Conservation (phyloP, 1,140 invertebrate genomes). For the Drosophila seguyi region DNA sequence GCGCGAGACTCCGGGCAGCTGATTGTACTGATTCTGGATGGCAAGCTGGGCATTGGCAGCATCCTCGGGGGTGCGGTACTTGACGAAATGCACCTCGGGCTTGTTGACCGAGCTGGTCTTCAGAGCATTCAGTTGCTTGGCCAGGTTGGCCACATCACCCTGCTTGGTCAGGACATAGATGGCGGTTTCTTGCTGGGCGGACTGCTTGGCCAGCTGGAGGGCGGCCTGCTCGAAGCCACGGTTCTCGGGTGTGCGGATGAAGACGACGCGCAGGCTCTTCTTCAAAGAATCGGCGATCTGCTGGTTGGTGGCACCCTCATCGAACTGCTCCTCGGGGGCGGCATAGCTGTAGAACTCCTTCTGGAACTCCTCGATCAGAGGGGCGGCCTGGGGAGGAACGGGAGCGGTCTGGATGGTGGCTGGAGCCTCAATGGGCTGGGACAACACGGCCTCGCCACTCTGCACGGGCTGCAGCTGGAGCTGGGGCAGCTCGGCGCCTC, state of each 20-base stretch:
- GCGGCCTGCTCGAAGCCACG: conserved; percentile 87
- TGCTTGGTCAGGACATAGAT: conserved; percentile 93
- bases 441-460: conserved; percentile 67
- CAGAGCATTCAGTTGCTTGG: conserved; percentile 65
- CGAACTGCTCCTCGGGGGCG: conserved; percentile 76
- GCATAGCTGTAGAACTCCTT: conserved; percentile 78
- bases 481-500: conserved; percentile 21
- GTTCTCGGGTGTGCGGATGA: conserved; percentile 91
- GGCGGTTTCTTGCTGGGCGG: conserved; percentile 87
- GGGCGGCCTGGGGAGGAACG: conserved; percentile 37
- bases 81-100: conserved; percentile 76
- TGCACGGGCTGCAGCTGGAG: conserved; percentile 30
- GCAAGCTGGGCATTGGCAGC: conserved; percentile 69
- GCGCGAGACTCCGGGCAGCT: conserved; percentile 66
- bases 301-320: conserved; percentile 59
- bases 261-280: conserved; percentile 94
- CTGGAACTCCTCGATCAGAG: conserved; percentile 64
- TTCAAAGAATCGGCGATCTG: conserved; percentile 86
- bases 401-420: conserved; percentile 6
- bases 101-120: conserved; percentile 66
- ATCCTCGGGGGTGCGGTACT: conserved; percentile 74
- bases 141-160: conserved; percentile 63
- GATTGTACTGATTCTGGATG: conserved; percentile 76
- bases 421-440: conserved; percentile 58
- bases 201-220: conserved; percentile 87